These are phyloP conservation scores for Poeciliopsis infans DNA, from an alignment of 2,797 vertebrate genomes.

Conservation along the genomic window DNA sequence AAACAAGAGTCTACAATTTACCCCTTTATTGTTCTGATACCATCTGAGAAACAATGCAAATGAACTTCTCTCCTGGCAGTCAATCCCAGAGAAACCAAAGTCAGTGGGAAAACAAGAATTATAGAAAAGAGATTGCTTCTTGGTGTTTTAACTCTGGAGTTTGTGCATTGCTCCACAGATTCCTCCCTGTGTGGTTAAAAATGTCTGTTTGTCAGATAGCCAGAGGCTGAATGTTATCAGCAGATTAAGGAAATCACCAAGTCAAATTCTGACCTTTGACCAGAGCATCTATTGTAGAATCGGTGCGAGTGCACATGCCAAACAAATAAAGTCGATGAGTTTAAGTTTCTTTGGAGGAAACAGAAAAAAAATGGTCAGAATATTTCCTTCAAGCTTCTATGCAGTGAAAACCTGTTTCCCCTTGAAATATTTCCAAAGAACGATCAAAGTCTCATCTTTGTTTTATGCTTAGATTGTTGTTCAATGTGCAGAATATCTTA, in stretches of 20 bases:
- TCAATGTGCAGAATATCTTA: background rate
- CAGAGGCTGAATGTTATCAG: conserved; percentile 10
- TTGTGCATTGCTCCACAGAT: background rate
- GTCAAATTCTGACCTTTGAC: conserved; percentile 55
- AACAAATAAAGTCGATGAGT: conserved; percentile 57
- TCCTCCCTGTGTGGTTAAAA: conserved; percentile 15
- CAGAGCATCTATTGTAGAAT: conserved; percentile 42
- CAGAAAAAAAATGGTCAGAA: conserved; percentile 28
- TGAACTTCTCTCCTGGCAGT: conserved; percentile 34
- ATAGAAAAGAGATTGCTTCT: conserved; percentile 14
- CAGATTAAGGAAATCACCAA: conserved; percentile 44
- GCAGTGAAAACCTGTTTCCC: conserved; percentile 17
- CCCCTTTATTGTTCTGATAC: conserved; percentile 45
- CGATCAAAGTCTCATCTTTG: background rate
- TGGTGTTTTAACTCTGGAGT: conserved; percentile 5
- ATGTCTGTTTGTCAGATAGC: conserved; percentile 18
- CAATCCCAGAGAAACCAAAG: conserved; percentile 31
- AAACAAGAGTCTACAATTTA: conserved; percentile 30
- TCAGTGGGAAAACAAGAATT: conserved; percentile 1
- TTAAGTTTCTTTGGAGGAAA: conserved; percentile 45
- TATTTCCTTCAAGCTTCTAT: conserved; percentile 31
- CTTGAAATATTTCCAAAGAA: background rate
- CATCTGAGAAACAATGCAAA: conserved; percentile 48
- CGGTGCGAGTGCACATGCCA: conserved; percentile 34
- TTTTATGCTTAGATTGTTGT: background rate